Base-by-base conservation (phyloP, 2,113 vertebrate species). In the Amia ocellicauda region DNA sequence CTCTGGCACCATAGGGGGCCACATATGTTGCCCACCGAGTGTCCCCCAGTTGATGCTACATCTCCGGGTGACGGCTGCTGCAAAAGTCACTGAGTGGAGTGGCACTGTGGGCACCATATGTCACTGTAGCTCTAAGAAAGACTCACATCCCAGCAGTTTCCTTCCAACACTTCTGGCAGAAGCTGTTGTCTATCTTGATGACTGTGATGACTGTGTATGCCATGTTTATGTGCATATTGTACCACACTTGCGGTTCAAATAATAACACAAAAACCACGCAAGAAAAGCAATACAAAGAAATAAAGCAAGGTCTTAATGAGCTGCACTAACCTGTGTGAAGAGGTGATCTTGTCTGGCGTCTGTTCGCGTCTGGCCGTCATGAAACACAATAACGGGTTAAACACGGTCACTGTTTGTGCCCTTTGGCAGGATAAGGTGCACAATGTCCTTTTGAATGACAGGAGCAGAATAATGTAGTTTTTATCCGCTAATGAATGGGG, bases 71-170 rank as follows among this genome's bases (percentile, higher is more conserved):
- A 59, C 14, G 55, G 51, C 47, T 26, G 31, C 22, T 42, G 31
- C 29, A 19, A 26, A 29, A 60, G 26, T 58, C 31, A 60, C 17
- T 17, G 56, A 8, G 45, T 24, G 57, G 17, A 49, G 42, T 27
- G 63, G 27, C 26, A 43, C 63, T 58, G 63, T 22, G 43, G 40
- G 43, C 43, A 40, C 63, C 63, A 58, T 65, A 58, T 65, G 63
- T 40, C 28, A 29, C 42, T 13, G n/a, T 26, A 20, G 24, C 41
- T 47, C 40, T 13, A 17, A 7, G 20, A 27, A 40, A 1, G 9
- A 41, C 11, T 36, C 17, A 28, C 42, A 60, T 17, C 45, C 19
- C 22, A 11, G 19, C n/a, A 13, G 17, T 23, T n/a, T 40, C 29
- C 22, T 58, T 36, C 19, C 10, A 36, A 58, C 51, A 13, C 24